Evolutionary conservation across 2,888 invertebrate species (phyloP).

Genomic region (Imbricaverruca yamaguchii): DNA sequence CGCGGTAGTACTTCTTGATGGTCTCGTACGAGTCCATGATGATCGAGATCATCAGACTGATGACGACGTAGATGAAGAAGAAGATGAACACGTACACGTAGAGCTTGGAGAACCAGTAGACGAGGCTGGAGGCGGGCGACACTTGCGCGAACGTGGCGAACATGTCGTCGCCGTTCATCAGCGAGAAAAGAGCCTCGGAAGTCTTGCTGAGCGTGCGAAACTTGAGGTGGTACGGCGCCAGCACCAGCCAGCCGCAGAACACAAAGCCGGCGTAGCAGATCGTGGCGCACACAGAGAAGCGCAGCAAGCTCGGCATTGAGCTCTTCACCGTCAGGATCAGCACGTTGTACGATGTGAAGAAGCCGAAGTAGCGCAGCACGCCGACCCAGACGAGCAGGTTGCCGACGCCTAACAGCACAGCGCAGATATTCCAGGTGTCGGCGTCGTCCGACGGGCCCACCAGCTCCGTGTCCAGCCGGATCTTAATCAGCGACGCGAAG

Average conservation of each 20-base stretch:
- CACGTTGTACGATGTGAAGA: slow-evolving; percentile 66
- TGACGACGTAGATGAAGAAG: slow-evolving; percentile 93
- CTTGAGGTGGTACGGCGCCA: slow-evolving; percentile 90
- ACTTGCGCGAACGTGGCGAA: slow-evolving; percentile 96
- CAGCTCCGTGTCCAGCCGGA: background rate
- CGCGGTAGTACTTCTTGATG: slow-evolving; percentile 50
- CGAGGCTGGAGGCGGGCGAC: slow-evolving; percentile 66
- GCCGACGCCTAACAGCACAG: slow-evolving; percentile 79
- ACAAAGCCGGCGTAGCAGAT: slow-evolving; percentile 92
- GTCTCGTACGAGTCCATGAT: slow-evolving; percentile 99
- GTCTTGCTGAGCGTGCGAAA: slow-evolving; percentile 81
- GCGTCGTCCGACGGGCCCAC: no score
- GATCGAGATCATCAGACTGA: slow-evolving; percentile 94
- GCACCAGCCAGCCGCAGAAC: slow-evolving; percentile 95
- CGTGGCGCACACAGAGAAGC: slow-evolving; percentile 87
- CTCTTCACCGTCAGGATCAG: slow-evolving; percentile 90
- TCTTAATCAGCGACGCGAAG: slow-evolving; percentile 86
- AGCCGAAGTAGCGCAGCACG: slow-evolving; percentile 88
- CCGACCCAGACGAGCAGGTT: slow-evolving; percentile 97
- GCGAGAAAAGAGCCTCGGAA: slow-evolving; percentile 90
- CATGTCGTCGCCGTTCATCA: slow-evolving; percentile 99
- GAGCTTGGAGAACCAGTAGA: slow-evolving; percentile 89
- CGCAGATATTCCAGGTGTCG: slow-evolving; percentile 13
- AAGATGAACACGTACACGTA: slow-evolving; percentile 94
- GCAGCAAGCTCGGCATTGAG: slow-evolving; percentile 86